These are phyloP conservation scores for Sandelia bainsii DNA, from an alignment of 2,797 vertebrate species.

Conservation along the genomic window DNA sequence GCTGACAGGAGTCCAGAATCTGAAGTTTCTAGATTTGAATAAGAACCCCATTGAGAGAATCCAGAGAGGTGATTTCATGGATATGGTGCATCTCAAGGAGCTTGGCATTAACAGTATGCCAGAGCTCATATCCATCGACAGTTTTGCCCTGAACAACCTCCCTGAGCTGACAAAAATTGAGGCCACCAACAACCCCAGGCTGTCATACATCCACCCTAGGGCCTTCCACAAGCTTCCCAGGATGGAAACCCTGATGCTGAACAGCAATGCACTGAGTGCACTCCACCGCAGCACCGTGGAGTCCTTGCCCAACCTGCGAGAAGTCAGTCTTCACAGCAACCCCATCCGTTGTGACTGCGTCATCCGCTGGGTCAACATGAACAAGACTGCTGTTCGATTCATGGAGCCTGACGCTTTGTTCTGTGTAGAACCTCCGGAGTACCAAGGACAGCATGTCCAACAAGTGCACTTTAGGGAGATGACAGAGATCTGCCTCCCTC, in stretches of 20 bases:
- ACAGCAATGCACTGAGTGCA: constrained; percentile 92
- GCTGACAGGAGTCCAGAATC: constrained; percentile 87
- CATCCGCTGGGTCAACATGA: constrained; percentile 95
- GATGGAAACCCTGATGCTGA: constrained; percentile 94
- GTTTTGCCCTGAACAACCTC: constrained; percentile 92
- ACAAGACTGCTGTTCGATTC: constrained; percentile 91
- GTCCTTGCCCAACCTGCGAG: constrained; percentile 91
- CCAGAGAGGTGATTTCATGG: constrained; percentile 91
- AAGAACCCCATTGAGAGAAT: constrained; percentile 95
- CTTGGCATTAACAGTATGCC: constrained; percentile 96
- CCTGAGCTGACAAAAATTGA: constrained; percentile 96
- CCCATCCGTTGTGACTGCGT: constrained; percentile 95
- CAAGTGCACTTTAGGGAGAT: constrained; percentile 95
- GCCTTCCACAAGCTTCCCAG: constrained; percentile 92
- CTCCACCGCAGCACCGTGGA: constrained; percentile 91
- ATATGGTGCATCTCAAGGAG: constrained; percentile 94
- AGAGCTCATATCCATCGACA: constrained; percentile 92
- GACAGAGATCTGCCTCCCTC: constrained; percentile 94
- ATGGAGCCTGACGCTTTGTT: constrained; percentile 94
- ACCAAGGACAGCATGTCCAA: constrained; percentile 90
- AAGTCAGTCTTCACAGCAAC: constrained; percentile 95
- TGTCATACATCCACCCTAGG: constrained; percentile 93
- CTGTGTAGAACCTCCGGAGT: constrained; percentile 93
- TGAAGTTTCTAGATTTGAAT: constrained; percentile 96
- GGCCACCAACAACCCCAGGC: constrained; percentile 93